Base-by-base conservation (phyloP, 1,140 invertebrate genomes). In the Bicyclus anynana region DNA sequence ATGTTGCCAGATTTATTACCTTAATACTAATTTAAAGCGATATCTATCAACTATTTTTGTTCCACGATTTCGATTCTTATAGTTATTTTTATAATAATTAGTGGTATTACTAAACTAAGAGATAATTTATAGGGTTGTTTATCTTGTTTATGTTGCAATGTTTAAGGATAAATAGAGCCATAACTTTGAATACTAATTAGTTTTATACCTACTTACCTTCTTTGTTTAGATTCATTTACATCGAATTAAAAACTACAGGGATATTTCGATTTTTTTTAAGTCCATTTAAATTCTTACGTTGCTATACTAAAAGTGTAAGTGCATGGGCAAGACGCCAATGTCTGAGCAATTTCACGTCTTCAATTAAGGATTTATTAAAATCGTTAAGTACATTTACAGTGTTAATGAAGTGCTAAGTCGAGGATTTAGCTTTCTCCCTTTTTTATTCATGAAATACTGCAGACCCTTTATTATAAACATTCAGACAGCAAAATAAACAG, bases 1-100 rank as follows among this genome's bases (percentile, higher is more conserved):
- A 47, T 47, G 44, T 7, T 21, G 21, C 12, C 18, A 46, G 38
- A 42, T 46, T 46, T 46, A 46, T 46, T 47, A 26, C 23, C 44
- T 47, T 13, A 13, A 47, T 26, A 47, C 21, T 21, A 47, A 47
- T 47, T 47, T 26, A 14, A 47, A 47, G 44, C n/a, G 18, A 47
- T 47, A 13, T 47, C 26, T 47, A 16, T 38, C 7, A 27, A 47
- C 21, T 47, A 26, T 47, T 23, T 47, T 27, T 23, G n/a, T 47
- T 26, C 12, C 10, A 47, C 16, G n/a, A 10, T 47, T 47, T 26
- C 17, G 44, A 13, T 2, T n/a, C 40, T 44, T 3, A 14, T 40
- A n/a, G n/a, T n/a, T n/a, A n/a, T n/a, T n/a, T n/a, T n/a, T n/a
- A n/a, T n/a, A n/a, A n/a, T n/a, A n/a, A n/a, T n/a, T n/a, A n/a